These are phyloP conservation scores for Shinisaurus crocodilurus DNA, from an alignment of 2,113 vertebrate species.

Conservation along the genomic window DNA sequence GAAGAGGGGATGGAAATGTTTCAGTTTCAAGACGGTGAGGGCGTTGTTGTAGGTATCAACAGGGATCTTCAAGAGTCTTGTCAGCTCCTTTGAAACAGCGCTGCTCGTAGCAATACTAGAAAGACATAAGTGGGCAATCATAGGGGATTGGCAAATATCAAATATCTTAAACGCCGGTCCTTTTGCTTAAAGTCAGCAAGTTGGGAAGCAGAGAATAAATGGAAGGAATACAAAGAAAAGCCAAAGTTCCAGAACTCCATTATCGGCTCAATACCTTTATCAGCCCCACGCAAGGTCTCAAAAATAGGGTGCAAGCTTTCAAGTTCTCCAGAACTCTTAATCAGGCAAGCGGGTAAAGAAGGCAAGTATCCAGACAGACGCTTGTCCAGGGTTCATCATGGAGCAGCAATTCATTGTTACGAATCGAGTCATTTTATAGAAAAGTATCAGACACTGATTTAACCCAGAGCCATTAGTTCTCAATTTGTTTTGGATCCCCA, in stretches of 20 bases:
- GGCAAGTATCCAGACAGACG: neutral
- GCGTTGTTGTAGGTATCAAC: slow-evolving; percentile 97
- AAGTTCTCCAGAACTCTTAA: no score
- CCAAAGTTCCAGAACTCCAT: no score
- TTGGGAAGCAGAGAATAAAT: neutral
- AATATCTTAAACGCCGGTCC: no score
- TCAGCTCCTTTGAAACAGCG: slow-evolving; percentile 98
- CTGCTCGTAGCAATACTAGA: slow-evolving; percentile 97
- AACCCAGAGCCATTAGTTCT: neutral
- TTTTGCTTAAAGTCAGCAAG: neutral
- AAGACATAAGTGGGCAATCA: slow-evolving; percentile 43
- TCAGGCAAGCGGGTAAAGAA: no score
- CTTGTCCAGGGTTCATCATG: neutral
- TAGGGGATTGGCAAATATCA: slow-evolving; percentile 19
- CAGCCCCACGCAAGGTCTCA: no score
- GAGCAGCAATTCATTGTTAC: neutral
- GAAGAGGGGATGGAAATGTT: slow-evolving; percentile 96
- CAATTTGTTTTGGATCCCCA: neutral
- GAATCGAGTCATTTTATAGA: neutral
- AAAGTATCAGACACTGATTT: neutral
- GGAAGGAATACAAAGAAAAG: no score
- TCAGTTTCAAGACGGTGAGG: slow-evolving; percentile 94
- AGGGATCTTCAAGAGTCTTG: slow-evolving; percentile 95
- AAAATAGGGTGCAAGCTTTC: no score
- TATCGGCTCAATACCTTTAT: no score